Base-by-base conservation (phyloP, 2,113 vertebrate genomes). In the Pterocles orientalis region DNA sequence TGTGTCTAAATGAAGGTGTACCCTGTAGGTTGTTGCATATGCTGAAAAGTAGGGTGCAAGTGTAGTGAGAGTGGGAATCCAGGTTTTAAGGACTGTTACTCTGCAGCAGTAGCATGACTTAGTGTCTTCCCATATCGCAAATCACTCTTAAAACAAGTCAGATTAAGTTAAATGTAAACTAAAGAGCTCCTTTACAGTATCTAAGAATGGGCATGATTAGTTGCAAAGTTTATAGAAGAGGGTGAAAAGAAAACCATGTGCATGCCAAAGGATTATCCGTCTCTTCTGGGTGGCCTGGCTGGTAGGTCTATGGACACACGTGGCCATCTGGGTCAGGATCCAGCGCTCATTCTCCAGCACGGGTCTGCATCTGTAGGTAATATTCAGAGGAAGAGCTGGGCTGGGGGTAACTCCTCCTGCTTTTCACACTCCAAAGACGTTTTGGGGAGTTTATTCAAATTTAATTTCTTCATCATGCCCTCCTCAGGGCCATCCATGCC, bases 291-390 rank as follows among this genome's bases (percentile, higher is more conserved):
- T 36, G 58, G 19, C 75, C 34, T 9, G 23, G 36, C 77, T 50
- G 24, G 20, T 4, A 10, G 54, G 43, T 54, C 83, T 17, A 2
- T 1, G 10, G 58, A 14, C 15, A 24, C 1, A 2, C 43, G 7
- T 0, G 0, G 17, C n/a, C 47, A 60, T 9, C 45, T 14, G 4
- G 16, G 10, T 39, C 26, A 31, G 36, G 47, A 61, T 25, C 64
- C 62, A 26, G 41, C 33, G 31, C 60, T 50, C 69, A 1, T 41
- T 50, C n/a, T 26, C 20, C 4, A 1, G 41, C 23, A 16, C 0
- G 20, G 15, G 31, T 21, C 29, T 60, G 9, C 31, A 17, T 9
- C 50, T n/a, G 33, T 23, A 45, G 64, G 51, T 20, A 19, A 50
- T 7, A 18, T 9, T 28, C 33, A 41, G 43, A 62, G 41, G 15